phyloP scores from a whole-genome alignment of 1,140 invertebrate species.

The Plutomurus gul region DNA sequence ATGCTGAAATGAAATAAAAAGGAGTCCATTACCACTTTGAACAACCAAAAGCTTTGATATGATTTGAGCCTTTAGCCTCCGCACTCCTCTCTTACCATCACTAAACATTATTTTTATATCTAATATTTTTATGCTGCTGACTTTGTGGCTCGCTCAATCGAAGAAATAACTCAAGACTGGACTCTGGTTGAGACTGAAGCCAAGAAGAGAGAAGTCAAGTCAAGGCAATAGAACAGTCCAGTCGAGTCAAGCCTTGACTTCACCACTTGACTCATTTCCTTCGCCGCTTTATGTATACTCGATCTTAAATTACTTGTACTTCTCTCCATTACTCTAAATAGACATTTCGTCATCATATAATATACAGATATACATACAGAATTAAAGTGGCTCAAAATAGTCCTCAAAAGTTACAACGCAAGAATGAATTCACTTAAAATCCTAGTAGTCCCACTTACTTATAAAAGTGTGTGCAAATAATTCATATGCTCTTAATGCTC shows the following conservation, averaged over 20 bases:
- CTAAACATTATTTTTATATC: slow-evolving; percentile 30
- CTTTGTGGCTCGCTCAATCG: slow-evolving; percentile 13
- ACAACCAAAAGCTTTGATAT: not conserved
- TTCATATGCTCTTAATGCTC: too few species aligned
- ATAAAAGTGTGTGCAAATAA: too few species aligned
- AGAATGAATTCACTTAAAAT: too few species aligned
- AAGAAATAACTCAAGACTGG: slow-evolving; percentile 10
- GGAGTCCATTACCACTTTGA: not conserved
- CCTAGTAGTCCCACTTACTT: too few species aligned
- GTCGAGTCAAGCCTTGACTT: slow-evolving; percentile 24
- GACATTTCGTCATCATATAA: too few species aligned
- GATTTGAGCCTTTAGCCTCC: not conserved
- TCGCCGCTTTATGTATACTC: not conserved
- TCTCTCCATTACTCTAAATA: not conserved
- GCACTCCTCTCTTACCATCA: slow-evolving; percentile 17
- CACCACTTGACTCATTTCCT: slow-evolving; percentile 3
- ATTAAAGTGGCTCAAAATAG: too few species aligned
- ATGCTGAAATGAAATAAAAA: not conserved
- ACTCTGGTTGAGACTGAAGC: too few species aligned
- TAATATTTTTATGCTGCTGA: slow-evolving; percentile 10
- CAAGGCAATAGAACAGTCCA: slow-evolving; percentile 13
- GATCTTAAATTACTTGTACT: not conserved
- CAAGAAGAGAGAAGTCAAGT: too few species aligned
- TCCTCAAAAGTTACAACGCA: too few species aligned
- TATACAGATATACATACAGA: too few species aligned